Evolutionary conservation across 1,140 invertebrate species (phyloP), one percentile per base, ranked within the genome.

Genomic region (Drosophila sechellia): DNA sequence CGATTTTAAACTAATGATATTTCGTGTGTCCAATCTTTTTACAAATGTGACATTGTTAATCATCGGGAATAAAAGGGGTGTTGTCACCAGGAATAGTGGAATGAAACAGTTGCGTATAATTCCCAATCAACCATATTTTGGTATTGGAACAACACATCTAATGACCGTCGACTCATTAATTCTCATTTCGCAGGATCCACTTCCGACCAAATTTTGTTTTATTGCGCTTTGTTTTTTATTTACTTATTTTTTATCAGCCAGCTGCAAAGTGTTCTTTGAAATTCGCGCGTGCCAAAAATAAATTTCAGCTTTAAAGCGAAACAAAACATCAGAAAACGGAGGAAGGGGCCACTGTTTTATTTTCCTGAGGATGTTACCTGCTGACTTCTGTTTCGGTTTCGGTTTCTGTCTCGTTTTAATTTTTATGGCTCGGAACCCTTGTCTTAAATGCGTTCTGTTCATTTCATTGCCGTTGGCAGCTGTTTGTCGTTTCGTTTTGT

Each of bases 281-380:
- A 55, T 69, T 42, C 50, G 65, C 68, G 64, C 68, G 68, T 71
- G 68, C 68, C 68, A 71, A 70, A 71, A 70, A 71, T 70, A 71
- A 70, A 70, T 48, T 70, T 57, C 50, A 57, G 49, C 60, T 54
- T 69, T 46, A 66, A 54, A 64, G 20, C 37, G 22, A 69, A 56
- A 39, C 17, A 55, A 63, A 63, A 64, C 58, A 11, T 1, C 35
- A 20, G 35, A 25, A 43, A 45, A 45, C 15, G 1, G n/a, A n/a
- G n/a, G 34, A n/a, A 4, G 12, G 34, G 42, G 17, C 34, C 63
- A 25, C 35, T 40, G 25, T 40, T 64, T 48, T 43, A 42, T 55
- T 43, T 58, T 34, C 37, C 37, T 13, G 25, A 65, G 27, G 50
- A 69, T 70, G 35, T 71, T 74, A 74, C 71, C 71, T 74, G 71